Evolutionary conservation across 1,140 invertebrate genomes (phyloP), one percentile per base, ranked within the genome.

Genomic region (Notospermus geniculatus): DNA sequence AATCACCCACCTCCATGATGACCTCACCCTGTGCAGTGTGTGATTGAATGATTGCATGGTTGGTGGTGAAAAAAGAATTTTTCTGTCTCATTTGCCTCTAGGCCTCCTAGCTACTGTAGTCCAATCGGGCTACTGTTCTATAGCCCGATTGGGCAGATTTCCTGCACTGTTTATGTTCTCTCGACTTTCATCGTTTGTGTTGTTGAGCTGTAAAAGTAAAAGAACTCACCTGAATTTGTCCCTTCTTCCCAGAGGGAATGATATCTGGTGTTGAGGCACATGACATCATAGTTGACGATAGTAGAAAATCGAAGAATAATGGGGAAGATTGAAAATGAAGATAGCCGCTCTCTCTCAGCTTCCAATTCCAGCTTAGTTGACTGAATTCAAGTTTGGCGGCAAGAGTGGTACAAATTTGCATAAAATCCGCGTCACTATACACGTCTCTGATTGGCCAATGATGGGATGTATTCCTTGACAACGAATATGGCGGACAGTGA

Each of bases 401-500:
- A 43, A 25, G 2, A 54, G 15, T 39, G 11, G 29, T 7, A 32
- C 23, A 57, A 46, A 15, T 2, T n/a, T 13, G n/a, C 45, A 27
- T 39, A 41, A 28, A 23, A 43, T 2, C 22, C 19, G 54, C 32
- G 56, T 57, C 59, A 56, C 50, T 30, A 58, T 58, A 29, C 17
- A 23, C 5, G 11, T 22, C 17, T 54, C 2, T 23, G n/a, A 43
- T 30, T 19, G n/a, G 25, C 25, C 7, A 46, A 9, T 28, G 11
- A 50, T 45, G 28, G 17, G 39, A 23, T 1, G 1, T 22, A 70
- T 73, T 66, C 62, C 73, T 65, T 75, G 63, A 71, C 71, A 73
- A 75, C 73, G 68, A 73, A 62, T 56, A 75, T 74, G 72, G 72
- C 72, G 59, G 72, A 74, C 63, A 63, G 65, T 63, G 65, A 73